These are phyloP conservation scores for Dreissena rostriformis DNA, from an alignment of 1,140 invertebrate species.

Conservation along the genomic window DNA sequence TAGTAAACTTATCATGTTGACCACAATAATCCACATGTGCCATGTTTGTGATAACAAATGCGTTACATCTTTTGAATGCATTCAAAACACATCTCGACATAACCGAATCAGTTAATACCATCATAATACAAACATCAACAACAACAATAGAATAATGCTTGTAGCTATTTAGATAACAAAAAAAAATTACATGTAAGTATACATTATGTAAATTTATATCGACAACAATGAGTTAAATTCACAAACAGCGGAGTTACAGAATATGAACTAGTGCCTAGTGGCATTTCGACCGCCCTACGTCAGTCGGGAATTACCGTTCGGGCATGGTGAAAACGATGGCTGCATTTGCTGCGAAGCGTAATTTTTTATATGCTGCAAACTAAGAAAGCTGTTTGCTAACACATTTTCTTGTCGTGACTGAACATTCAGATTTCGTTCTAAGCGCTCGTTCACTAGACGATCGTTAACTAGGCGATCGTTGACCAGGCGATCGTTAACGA, in stretches of 20 bases:
- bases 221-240: background rate
- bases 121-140: background rate
- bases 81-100: no score
- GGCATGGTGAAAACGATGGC: constrained; percentile 70
- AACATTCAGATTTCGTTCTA: constrained; percentile 80
- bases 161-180: background rate
- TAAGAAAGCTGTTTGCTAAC: constrained; percentile 97
- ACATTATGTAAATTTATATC: background rate
- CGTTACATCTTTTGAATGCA: no score
- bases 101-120: no score
- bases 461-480: constrained; percentile 42
- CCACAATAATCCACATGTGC: no score
- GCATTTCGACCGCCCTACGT: constrained; percentile 48
- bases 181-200: constrained; percentile 4
- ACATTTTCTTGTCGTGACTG: constrained; percentile 84
- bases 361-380: constrained; percentile 97
- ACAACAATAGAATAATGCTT: background rate
- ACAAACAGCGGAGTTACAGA: background rate
- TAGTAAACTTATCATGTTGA: no score
- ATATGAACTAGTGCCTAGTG: background rate
- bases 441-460: constrained; percentile 51
- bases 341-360: constrained; percentile 86
- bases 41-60: no score
- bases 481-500: constrained; percentile 41
- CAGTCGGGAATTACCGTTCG: constrained; percentile 63